Percentiles rank a stretch among this genome's conserved stretches.
Conservation (phyloP, 2,888 invertebrate genomes). For the Osedax fenrisi region DNA sequence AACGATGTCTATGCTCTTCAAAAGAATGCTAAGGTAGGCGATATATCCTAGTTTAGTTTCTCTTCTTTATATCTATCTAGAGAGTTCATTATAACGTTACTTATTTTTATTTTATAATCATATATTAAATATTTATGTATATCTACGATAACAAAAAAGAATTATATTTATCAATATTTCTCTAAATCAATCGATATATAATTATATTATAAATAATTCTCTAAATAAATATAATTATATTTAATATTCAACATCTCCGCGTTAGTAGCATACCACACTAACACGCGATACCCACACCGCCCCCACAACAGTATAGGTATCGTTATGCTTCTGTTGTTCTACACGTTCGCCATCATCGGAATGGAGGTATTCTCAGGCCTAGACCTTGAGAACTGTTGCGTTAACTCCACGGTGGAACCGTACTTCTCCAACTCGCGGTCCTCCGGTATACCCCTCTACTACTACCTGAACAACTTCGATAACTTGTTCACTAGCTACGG, state of each 20-base stretch:
- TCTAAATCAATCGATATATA: too few species aligned
- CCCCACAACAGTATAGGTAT: slow-evolving; percentile 66
- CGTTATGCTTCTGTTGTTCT: slow-evolving; percentile 66
- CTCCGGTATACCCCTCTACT: slow-evolving; percentile 55
- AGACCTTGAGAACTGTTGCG: slow-evolving; percentile 69
- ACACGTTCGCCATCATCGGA: slow-evolving; percentile 76
- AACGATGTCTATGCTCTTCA: slow-evolving; percentile 66
- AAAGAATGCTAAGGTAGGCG: slow-evolving; percentile 61
- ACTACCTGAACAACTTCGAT: slow-evolving; percentile 73
- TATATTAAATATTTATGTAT: too few species aligned
- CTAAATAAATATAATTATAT: too few species aligned
- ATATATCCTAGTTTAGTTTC: too few species aligned
- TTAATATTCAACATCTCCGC: too few species aligned
- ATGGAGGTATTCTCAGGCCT: slow-evolving; percentile 72
- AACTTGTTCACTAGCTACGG: slow-evolving; percentile 56
- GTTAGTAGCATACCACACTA: too few species aligned
- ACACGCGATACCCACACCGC: not conserved
- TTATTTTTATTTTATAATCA: too few species aligned
- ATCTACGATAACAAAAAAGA: too few species aligned
- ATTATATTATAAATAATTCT: too few species aligned
- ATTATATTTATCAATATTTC: too few species aligned
- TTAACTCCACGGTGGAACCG: slow-evolving; percentile 37
- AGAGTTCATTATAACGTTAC: too few species aligned
- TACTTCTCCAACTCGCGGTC: not conserved
- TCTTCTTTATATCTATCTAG: too few species aligned